Percentiles rank a stretch among this genome's conserved stretches.
phyloP scores from a whole-genome alignment of 2,113 vertebrate species.

The Anguilla rostrata region DNA sequence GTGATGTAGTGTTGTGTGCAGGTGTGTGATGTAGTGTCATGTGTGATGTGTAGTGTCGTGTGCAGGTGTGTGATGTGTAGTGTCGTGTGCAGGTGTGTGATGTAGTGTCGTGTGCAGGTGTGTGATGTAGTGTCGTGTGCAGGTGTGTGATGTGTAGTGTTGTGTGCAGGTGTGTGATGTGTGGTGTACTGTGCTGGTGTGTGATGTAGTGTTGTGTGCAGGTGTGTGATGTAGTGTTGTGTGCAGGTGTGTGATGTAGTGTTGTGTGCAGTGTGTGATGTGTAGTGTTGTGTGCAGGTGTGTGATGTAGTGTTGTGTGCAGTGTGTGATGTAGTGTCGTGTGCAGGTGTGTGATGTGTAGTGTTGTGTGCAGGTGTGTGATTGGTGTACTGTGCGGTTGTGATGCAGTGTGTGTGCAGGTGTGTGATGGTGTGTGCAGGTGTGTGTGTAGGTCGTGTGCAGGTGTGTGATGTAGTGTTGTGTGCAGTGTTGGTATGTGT shows the following conservation, averaged over 20 bases:
- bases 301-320: constrained; percentile 39
- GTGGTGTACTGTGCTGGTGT: no score
- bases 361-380: background rate
- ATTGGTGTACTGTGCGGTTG: no score
- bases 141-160: background rate
- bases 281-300: constrained; percentile 63
- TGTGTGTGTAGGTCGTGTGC: background rate
- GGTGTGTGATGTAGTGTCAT: constrained; percentile 52
- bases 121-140: background rate
- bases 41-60: constrained; percentile 44
- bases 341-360: background rate
- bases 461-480: background rate
- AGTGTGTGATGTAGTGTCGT: background rate
- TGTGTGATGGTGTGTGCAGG: background rate
- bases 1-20: background rate
- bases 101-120: background rate
- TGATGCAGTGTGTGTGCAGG: background rate
- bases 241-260: background rate
- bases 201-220: background rate
- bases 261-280: constrained; percentile 64
- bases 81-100: background rate
- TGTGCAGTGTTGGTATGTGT: no score
- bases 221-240: background rate
- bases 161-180: background rate
- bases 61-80: constrained; percentile 70